These are phyloP conservation scores for Drosophila pseudotalamancana DNA, from an alignment of 2,888 invertebrate species.

Conservation along the genomic window DNA sequence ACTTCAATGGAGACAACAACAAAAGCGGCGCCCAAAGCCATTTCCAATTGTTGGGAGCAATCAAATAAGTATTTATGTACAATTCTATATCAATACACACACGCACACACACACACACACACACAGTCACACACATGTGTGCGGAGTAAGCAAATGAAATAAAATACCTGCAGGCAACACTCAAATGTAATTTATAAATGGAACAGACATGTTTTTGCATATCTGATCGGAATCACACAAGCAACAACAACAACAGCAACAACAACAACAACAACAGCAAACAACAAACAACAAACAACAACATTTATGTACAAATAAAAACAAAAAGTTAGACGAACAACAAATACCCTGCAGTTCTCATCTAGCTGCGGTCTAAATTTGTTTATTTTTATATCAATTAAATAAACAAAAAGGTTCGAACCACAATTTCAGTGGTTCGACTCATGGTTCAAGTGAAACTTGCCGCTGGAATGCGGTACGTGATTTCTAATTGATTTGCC, in stretches of 20 bases:
- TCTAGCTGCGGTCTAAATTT: not conserved
- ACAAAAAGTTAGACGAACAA: not conserved
- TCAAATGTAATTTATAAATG: constrained; percentile 54
- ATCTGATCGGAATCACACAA: constrained; percentile 27
- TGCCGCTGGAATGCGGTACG: no score
- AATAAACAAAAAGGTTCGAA: no score
- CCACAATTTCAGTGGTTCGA: no score
- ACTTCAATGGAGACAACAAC: constrained; percentile 3
- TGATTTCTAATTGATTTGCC: no score
- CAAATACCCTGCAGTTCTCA: constrained; percentile 3
- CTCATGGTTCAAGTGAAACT: no score
- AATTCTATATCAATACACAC: not conserved
- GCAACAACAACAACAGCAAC: constrained; percentile 10
- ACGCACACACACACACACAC: not conserved
- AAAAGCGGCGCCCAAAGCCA: constrained; percentile 5
- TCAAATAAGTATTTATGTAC: not conserved
- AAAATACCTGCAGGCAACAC: constrained; percentile 29
- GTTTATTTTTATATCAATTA: no score
- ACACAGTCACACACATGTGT: not conserved
- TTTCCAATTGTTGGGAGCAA: constrained; percentile 7
- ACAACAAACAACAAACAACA: no score
- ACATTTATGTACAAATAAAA: not conserved
- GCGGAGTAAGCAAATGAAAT: constrained; percentile 16
- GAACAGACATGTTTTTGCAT: constrained; percentile 38
- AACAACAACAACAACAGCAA: no score